Evolutionary conservation across 2,888 invertebrate genomes (phyloP).

Genomic region (Sympetrum striolatum): DNA sequence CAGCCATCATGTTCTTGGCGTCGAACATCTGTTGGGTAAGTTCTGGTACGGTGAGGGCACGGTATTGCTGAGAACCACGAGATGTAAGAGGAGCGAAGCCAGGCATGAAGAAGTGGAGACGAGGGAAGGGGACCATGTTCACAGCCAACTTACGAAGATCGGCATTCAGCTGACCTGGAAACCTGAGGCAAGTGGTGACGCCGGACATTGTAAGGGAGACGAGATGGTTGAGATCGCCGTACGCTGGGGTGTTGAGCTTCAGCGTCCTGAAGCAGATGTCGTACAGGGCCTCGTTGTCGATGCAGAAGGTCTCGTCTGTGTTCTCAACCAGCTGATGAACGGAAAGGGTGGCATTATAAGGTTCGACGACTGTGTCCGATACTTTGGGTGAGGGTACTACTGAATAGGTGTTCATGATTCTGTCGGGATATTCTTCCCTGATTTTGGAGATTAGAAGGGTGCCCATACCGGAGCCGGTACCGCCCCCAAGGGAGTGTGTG

Average conservation of each 20-base stretch:
- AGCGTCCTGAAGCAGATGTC: slow-evolving; percentile 92
- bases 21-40: slow-evolving; percentile 64
- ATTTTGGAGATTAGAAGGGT: slow-evolving; percentile 87
- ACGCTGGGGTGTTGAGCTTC: slow-evolving; percentile 87
- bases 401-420: slow-evolving; percentile 67
- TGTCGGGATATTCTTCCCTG: slow-evolving; percentile 84
- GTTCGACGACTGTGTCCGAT: slow-evolving; percentile 91
- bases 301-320: slow-evolving; percentile 90
- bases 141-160: slow-evolving; percentile 70
- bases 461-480: slow-evolving; percentile 89
- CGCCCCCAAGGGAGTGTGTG: slow-evolving; percentile 85
- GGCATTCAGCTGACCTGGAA: slow-evolving; percentile 74
- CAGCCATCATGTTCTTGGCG: slow-evolving; percentile 68
- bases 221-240: slow-evolving; percentile 91
- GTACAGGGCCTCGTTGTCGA: slow-evolving; percentile 91
- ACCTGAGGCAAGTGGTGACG: slow-evolving; percentile 84
- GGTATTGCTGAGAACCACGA: slow-evolving; percentile 63
- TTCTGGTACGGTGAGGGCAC: slow-evolving; percentile 63
- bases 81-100: slow-evolving; percentile 68
- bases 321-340: slow-evolving; percentile 89
- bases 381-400: slow-evolving; percentile 65
- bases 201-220: slow-evolving; percentile 88
- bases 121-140: slow-evolving; percentile 76
- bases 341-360: slow-evolving; percentile 89
- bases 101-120: slow-evolving; percentile 67